These are phyloP conservation scores for Operophtera brumata DNA, from an alignment of 2,888 invertebrate species.

Conservation along the genomic window DNA sequence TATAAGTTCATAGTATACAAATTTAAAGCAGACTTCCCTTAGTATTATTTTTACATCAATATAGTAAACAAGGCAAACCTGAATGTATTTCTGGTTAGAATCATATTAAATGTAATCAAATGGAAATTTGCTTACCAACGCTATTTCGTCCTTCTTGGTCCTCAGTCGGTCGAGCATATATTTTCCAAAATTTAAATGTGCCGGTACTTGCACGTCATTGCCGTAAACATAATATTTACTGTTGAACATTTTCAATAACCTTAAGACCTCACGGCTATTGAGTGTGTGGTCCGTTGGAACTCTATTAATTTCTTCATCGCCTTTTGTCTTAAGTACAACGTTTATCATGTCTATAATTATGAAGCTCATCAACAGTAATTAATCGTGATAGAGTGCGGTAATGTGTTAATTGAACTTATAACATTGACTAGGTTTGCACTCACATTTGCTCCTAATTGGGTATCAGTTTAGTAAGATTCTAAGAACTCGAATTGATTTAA, in stretches of 20 bases:
- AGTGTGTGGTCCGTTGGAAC: not conserved
- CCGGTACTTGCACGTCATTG: slow-evolving; percentile 53
- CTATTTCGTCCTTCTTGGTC: slow-evolving; percentile 43
- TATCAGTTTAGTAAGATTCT: too few species aligned
- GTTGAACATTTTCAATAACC: slow-evolving; percentile 40
- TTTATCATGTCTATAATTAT: too few species aligned
- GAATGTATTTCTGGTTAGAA: not conserved
- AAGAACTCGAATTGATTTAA: too few species aligned
- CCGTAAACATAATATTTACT: slow-evolving; percentile 50
- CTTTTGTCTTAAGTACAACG: not conserved
- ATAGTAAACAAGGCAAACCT: too few species aligned
- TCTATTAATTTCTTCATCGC: not conserved
- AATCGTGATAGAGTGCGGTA: too few species aligned
- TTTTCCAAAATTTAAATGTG: slow-evolving; percentile 64
- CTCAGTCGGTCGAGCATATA: slow-evolving; percentile 53
- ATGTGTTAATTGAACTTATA: too few species aligned
- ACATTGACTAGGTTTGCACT: too few species aligned
- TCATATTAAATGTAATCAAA: not conserved
- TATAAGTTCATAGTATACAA: too few species aligned
- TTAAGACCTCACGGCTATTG: not conserved
- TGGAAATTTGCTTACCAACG: slow-evolving; percentile 49
- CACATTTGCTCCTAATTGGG: too few species aligned
- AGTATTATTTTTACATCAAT: too few species aligned
- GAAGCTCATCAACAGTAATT: too few species aligned
- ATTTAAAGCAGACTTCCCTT: too few species aligned